phyloP scores from a whole-genome alignment of 2,888 invertebrate species.

The Drosophila paracracens region DNA sequence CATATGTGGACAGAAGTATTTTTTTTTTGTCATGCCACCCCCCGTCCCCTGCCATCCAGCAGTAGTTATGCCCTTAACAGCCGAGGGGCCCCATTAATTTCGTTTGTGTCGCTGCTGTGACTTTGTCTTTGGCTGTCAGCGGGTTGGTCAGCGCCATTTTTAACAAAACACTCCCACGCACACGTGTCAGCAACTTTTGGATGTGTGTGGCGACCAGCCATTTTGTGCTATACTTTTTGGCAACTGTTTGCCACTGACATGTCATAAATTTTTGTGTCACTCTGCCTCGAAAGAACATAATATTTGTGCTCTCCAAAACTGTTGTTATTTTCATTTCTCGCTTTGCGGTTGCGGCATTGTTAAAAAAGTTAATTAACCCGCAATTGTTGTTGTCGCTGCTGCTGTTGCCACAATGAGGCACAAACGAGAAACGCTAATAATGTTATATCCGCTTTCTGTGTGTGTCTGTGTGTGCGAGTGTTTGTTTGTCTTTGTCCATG shows the following conservation, averaged over 20 bases:
- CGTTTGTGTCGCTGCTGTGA: constrained; percentile 37
- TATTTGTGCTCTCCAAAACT: constrained; percentile 46
- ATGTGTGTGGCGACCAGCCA: constrained; percentile 13
- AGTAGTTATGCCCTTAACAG: constrained; percentile 20
- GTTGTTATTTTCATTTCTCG: constrained; percentile 25
- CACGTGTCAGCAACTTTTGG: background rate
- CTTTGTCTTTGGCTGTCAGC: constrained; percentile 55
- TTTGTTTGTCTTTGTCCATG: constrained; percentile 24
- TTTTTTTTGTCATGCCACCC: background rate
- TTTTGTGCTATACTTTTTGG: constrained; percentile 30
- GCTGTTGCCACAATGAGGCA: constrained; percentile 26
- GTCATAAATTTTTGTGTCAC: constrained; percentile 67
- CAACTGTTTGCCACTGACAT: constrained; percentile 55
- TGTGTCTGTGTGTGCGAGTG: background rate
- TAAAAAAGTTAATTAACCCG: constrained; percentile 70
- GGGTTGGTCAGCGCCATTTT: constrained; percentile 67
- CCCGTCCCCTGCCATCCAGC: background rate
- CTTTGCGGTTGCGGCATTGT: constrained; percentile 46
- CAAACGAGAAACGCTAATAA: constrained; percentile 45
- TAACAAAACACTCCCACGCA: constrained; percentile 34
- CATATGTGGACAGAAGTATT: constrained; percentile 45
- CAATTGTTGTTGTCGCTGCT: constrained; percentile 45
- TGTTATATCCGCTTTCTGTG: constrained; percentile 42
- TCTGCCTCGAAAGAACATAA: constrained; percentile 40
- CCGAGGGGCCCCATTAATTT: constrained; percentile 52